phyloP scores from a whole-genome alignment of 2,113 vertebrate genomes.

The Piliocolobus tephrosceles region DNA sequence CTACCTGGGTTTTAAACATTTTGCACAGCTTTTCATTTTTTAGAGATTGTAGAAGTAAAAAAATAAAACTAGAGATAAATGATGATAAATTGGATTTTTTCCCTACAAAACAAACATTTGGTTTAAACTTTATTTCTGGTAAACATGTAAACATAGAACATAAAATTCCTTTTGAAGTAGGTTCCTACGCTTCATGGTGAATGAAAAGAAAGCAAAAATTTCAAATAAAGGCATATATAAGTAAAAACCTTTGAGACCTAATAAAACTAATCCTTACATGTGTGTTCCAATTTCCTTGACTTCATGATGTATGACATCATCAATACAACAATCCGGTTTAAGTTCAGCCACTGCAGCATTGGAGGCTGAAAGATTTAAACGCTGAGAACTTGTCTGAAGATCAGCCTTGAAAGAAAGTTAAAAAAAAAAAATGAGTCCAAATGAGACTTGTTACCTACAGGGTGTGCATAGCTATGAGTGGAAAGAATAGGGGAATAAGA shows the following conservation, averaged over 20 bases:
- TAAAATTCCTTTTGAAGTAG: conserved; percentile 28
- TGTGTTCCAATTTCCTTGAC: conserved; percentile 99
- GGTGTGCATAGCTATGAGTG: not conserved
- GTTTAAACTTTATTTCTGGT: conserved; percentile 18
- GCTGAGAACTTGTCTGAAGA: conserved; percentile 98
- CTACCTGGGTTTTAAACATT: not conserved
- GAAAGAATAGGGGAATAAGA: not conserved
- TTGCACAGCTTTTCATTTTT: conserved; percentile 27
- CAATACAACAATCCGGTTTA: conserved; percentile 96
- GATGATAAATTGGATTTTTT: not conserved
- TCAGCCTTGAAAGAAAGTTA: conserved; percentile 89
- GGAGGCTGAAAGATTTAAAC: conserved; percentile 97
- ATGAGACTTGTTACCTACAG: not conserved
- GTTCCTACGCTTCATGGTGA: not conserved
- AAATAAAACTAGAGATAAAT: conserved; percentile 3
- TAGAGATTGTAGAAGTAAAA: not conserved
- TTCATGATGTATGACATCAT: conserved; percentile 99
- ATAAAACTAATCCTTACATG: conserved; percentile 87
- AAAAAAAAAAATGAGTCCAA: not conserved
- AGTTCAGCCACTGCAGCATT: conserved; percentile 94
- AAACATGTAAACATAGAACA: not conserved
- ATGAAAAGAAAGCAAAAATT: not conserved
- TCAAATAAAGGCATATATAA: not conserved
- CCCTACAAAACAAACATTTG: not conserved
- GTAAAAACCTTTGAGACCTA: conserved; percentile 20